A percentile compares a stretch with the other conserved stretches of the same genome.
Evolutionary conservation across 2,797 vertebrate genomes (phyloP).

Genomic region (Artibeus jamaicensis): DNA sequence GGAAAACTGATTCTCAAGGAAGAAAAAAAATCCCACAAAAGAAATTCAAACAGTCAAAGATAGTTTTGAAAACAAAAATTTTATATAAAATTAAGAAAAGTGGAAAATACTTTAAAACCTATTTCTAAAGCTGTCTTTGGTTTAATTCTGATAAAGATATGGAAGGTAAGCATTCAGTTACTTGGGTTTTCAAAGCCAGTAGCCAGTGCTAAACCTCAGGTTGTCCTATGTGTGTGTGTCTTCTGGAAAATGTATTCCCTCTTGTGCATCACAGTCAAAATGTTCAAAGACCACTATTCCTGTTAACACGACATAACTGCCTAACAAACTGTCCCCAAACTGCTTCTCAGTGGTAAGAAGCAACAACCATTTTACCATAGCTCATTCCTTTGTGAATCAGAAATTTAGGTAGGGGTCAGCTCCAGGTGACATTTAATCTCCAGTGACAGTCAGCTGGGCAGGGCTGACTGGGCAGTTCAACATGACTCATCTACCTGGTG

Average conservation of each 20-base stretch:
- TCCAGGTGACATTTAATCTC: not conserved
- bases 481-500: not conserved
- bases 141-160: not conserved
- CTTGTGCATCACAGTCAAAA: not conserved
- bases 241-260: not conserved
- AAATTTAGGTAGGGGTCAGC: not conserved
- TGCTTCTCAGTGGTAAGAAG: not conserved
- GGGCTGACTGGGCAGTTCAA: not conserved
- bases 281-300: not conserved
- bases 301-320: not conserved
- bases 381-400: not conserved
- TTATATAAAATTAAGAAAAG: conserved; percentile 29
- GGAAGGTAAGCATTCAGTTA: not conserved
- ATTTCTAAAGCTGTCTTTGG: not conserved
- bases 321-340: not conserved
- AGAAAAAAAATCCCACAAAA: not conserved
- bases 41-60: not conserved
- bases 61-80: conserved; percentile 37
- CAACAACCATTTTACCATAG: not conserved
- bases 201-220: not conserved
- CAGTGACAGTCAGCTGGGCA: not conserved
- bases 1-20: not conserved
- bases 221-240: not conserved
- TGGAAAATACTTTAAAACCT: not conserved
- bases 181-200: not conserved